Evolutionary conservation across 1,140 invertebrate genomes (phyloP).

Genomic region (Drosophila ercepeae): DNA sequence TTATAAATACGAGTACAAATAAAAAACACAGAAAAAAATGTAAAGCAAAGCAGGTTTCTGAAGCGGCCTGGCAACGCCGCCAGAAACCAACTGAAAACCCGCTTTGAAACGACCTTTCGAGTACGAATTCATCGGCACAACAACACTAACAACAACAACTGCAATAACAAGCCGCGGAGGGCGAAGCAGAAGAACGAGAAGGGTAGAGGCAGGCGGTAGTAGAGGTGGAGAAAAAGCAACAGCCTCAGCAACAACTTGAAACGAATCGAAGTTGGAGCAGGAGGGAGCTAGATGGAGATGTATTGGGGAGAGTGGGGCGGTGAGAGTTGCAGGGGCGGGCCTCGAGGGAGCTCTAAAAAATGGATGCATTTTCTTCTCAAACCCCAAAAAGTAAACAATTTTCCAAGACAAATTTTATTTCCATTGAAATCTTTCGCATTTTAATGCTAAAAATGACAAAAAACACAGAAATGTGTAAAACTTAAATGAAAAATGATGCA

Average conservation of each 20-base stretch:
- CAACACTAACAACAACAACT: conserved; percentile 56
- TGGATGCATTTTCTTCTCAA: too few relatives aligned
- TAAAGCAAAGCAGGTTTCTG: conserved; percentile 81
- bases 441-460: neutral
- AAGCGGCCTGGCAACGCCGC: conserved; percentile 74
- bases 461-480: neutral
- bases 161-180: conserved; percentile 23
- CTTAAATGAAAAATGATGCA: neutral
- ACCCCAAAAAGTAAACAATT: too few relatives aligned
- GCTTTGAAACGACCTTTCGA: conserved; percentile 84
- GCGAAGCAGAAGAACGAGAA: conserved; percentile 11
- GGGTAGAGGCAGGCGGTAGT: conserved; percentile 2
- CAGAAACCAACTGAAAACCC: conserved; percentile 56
- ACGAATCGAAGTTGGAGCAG: conserved; percentile 34
- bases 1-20: conserved; percentile 40
- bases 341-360: neutral
- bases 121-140: conserved; percentile 81
- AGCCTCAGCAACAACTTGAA: conserved; percentile 72
- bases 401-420: neutral
- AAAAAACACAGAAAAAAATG: conserved; percentile 69
- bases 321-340: conserved; percentile 31
- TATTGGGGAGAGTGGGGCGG: neutral
- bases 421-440: neutral
- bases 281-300: conserved; percentile 1
- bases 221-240: conserved; percentile 47